Conservation (phyloP, 2,888 invertebrate genomes). For the Aleiodes leptofemur region DNA sequence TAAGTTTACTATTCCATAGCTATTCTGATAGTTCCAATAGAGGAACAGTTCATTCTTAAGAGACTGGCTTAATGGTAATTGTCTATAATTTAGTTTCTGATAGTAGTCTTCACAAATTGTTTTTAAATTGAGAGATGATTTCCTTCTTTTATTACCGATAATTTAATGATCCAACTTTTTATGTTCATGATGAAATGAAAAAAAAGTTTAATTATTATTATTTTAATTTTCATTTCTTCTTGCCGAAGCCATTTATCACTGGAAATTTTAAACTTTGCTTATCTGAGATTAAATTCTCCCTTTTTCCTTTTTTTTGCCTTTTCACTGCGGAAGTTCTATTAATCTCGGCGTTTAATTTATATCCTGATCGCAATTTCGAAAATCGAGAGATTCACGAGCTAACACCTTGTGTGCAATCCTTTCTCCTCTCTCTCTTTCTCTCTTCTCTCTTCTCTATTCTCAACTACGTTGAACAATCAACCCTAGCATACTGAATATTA, state of each 20-base stretch:
- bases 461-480: neutral
- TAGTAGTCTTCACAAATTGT: neutral
- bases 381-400: neutral
- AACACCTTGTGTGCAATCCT: neutral
- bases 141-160: neutral
- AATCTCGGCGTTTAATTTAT: conserved; percentile 5
- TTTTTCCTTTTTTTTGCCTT: neutral
- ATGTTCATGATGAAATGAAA: too few relatives aligned
- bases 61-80: neutral
- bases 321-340: neutral
- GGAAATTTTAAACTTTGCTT: neutral
- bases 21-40: conserved; percentile 12
- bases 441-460: neutral
- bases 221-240: neutral
- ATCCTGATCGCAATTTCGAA: neutral
- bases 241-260: conserved; percentile 4
- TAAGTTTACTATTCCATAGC: conserved; percentile 13
- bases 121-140: neutral
- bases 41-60: conserved; percentile 4
- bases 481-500: neutral
- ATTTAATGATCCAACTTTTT: too few relatives aligned
- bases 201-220: too few relatives aligned
- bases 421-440: too few relatives aligned
- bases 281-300: neutral
- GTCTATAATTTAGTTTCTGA: neutral